Base-by-base conservation (phyloP, 2,797 vertebrate genomes). In the Catostomus latipinnis region DNA sequence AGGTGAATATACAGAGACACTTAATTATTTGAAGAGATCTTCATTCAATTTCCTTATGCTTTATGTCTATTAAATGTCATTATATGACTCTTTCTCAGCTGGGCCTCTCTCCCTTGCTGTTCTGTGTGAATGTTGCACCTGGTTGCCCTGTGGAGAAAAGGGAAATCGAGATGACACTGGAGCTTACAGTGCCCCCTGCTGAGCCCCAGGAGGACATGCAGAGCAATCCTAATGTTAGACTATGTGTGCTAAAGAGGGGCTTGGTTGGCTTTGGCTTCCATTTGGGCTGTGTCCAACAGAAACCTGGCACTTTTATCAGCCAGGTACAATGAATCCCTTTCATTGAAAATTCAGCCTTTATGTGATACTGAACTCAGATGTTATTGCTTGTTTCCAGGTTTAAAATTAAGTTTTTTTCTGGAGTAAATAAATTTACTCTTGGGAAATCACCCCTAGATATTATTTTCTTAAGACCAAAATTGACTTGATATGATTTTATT, bases 61-160 rank as follows among this genome's bases (percentile, higher is more conserved):
- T 49, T 60, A 12, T 48, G 3, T 48, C 6, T 56, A 8, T 22
- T 75, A 45, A 45, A 46, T 1, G 0, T 63, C 8, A 49, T 13
- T 8, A 18, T 13, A 49, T 49, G 0, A 6, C 46, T 82, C 54
- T 18, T 74, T 60, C 80, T 22, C 81, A 95, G 94, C 49, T 94
- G 74, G 93, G 92, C 52, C 83, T 95, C 0, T 93, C 92, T 5
- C 93, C 93, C 6, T 85, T 93, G 50, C 87, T 94, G 12, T 94
- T 94, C 84, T 91, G 87, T 89, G 90, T 90, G 50, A 87, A 92
- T 8, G 71, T 65, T 48, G 10, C 71, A 22, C 57, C 48, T 70
- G 77, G 77, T 34, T 81, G 57, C 48, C 80, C 84, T 48, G 74
- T 84, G 16, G 71, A 88, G 16, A 81, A 72, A 34, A 83, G 46